Conservation (phyloP, 2,797 vertebrate species). For the Pseudopleuronectes americanus region DNA sequence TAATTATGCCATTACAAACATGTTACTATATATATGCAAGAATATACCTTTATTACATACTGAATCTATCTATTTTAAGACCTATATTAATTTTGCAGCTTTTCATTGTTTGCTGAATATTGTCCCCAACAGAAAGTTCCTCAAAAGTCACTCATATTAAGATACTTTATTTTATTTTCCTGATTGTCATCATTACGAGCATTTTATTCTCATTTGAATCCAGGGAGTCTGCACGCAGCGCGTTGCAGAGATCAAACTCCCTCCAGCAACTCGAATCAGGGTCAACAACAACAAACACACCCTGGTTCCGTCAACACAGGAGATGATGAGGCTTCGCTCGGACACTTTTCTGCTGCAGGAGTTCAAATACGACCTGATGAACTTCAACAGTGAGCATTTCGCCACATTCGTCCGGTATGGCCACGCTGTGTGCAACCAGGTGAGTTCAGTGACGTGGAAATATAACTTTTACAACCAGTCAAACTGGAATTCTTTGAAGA, state of each 20-base stretch:
- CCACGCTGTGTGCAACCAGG: slow-evolving; percentile 43
- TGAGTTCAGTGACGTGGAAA: slow-evolving; percentile 5
- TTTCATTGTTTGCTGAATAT: neutral
- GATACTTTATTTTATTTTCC: neutral
- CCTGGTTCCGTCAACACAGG: slow-evolving; percentile 36
- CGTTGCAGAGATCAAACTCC: slow-evolving; percentile 44
- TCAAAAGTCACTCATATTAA: neutral
- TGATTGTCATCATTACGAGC: neutral
- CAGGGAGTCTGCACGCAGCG: slow-evolving; percentile 13
- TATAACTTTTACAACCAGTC: neutral
- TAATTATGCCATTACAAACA: no score
- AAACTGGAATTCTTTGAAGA: neutral
- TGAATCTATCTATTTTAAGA: neutral
- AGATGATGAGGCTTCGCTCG: slow-evolving; percentile 26
- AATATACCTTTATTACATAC: no score
- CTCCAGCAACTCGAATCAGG: slow-evolving; percentile 45
- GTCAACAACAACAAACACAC: slow-evolving; percentile 61
- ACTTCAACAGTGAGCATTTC: slow-evolving; percentile 67
- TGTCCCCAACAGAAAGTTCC: neutral
- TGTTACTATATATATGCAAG: no score
- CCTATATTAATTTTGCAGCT: neutral
- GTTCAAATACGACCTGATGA: slow-evolving; percentile 57
- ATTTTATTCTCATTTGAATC: slow-evolving; percentile 1
- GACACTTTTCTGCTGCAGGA: slow-evolving; percentile 57
- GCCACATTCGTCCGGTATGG: slow-evolving; percentile 54